Conservation (phyloP, 2,797 vertebrate species). For the Pogoniulus pusillus region DNA sequence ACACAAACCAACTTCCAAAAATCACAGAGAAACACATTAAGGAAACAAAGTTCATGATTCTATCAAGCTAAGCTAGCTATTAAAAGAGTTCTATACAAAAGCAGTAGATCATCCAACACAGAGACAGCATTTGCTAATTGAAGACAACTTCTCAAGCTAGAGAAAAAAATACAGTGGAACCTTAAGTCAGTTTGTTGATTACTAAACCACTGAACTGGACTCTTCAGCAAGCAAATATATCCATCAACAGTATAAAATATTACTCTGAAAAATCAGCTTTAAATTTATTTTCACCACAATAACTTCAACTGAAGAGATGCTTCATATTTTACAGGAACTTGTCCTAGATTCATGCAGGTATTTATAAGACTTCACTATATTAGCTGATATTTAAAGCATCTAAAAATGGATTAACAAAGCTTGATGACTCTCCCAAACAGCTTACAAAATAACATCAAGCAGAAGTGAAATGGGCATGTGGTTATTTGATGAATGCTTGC, state of each 20-base stretch:
- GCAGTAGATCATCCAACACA: neutral
- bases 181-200: neutral
- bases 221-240: neutral
- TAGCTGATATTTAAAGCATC: neutral
- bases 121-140: neutral
- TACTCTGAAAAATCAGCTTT: neutral
- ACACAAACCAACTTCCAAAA: neutral
- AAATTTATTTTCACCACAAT: neutral
- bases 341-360: neutral
- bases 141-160: neutral
- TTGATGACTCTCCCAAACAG: neutral
- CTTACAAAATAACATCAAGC: neutral
- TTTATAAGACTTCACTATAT: neutral
- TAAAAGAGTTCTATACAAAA: neutral
- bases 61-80: neutral
- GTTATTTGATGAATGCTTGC: conserved; percentile 30
- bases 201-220: neutral
- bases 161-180: neutral
- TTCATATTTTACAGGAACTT: neutral
- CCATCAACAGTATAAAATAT: neutral
- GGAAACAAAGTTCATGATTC: neutral
- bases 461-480: conserved; percentile 7
- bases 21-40: neutral
- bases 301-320: neutral
- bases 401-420: neutral